Conservation (phyloP, 2,888 invertebrate species). For the Hymenopus coronatus region DNA sequence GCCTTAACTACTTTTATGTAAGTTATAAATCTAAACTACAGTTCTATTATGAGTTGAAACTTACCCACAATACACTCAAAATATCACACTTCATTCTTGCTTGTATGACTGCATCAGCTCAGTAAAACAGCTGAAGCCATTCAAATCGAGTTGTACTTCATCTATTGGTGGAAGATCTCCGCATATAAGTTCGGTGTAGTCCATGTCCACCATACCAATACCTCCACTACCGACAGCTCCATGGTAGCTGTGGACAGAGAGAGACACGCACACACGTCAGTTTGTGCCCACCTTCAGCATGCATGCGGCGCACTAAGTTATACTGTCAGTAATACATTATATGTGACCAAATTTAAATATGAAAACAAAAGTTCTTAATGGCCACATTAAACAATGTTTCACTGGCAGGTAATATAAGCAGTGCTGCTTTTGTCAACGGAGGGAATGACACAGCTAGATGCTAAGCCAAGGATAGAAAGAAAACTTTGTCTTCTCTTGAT, state of each 20-base stretch:
- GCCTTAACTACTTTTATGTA: too few relatives aligned
- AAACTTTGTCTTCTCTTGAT: constrained; percentile 3
- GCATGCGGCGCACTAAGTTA: background rate
- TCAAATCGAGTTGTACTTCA: constrained; percentile 35
- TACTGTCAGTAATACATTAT: background rate
- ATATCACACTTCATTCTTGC: background rate
- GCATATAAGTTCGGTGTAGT: constrained; percentile 37
- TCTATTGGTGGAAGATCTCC: constrained; percentile 35
- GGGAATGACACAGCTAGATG: constrained; percentile 27
- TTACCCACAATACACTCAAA: background rate
- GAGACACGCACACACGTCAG: constrained; percentile 20
- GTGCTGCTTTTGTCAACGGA: constrained; percentile 23
- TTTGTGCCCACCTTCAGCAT: background rate
- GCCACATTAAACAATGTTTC: background rate
- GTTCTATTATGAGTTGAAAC: background rate
- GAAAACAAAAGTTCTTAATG: background rate
- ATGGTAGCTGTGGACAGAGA: constrained; percentile 32
- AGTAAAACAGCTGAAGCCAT: constrained; percentile 28
- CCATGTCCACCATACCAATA: constrained; percentile 34
- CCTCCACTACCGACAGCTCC: constrained; percentile 12
- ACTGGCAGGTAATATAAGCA: background rate
- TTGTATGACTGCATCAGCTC: constrained; percentile 30
- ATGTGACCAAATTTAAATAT: background rate
- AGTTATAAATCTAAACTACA: background rate
- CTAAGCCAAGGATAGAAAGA: constrained; percentile 28